These are phyloP conservation scores for Craseonycteris thonglongyai DNA, from an alignment of 2,113 vertebrate species.

Conservation along the genomic window DNA sequence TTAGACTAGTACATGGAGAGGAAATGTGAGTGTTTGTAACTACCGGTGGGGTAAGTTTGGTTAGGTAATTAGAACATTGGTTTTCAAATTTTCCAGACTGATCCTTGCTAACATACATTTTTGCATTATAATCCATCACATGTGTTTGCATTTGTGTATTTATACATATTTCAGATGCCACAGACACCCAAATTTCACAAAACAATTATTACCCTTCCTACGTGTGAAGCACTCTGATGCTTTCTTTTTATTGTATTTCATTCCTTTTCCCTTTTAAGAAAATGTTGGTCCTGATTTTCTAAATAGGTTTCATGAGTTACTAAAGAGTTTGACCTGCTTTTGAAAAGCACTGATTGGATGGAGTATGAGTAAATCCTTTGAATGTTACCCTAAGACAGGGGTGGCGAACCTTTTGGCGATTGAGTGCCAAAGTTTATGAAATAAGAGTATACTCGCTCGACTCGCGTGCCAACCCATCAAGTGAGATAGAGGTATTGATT, in stretches of 20 bases:
- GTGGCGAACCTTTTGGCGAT: too few species aligned
- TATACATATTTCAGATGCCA: background rate
- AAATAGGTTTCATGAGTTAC: background rate
- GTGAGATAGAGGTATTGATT: too few species aligned
- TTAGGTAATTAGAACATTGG: background rate
- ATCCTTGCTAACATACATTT: slow-evolving; percentile 1
- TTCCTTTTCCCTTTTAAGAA: background rate
- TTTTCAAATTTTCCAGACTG: background rate
- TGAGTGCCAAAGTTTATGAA: too few species aligned
- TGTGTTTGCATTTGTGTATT: background rate
- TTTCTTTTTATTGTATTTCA: background rate
- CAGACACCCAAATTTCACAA: slow-evolving; percentile 6
- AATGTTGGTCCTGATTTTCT: background rate
- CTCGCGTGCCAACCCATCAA: too few species aligned
- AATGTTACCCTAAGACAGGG: background rate
- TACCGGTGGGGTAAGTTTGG: background rate
- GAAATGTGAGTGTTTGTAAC: background rate
- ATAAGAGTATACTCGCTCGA: too few species aligned
- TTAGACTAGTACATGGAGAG: background rate
- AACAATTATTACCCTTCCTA: background rate
- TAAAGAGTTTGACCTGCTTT: background rate
- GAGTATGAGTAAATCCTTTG: slow-evolving; percentile 26
- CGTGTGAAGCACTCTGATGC: background rate
- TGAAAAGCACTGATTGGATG: slow-evolving; percentile 16
- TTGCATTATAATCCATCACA: background rate